phyloP scores from a whole-genome alignment of 1,140 invertebrate species.

The Oscheius sp. region DNA sequence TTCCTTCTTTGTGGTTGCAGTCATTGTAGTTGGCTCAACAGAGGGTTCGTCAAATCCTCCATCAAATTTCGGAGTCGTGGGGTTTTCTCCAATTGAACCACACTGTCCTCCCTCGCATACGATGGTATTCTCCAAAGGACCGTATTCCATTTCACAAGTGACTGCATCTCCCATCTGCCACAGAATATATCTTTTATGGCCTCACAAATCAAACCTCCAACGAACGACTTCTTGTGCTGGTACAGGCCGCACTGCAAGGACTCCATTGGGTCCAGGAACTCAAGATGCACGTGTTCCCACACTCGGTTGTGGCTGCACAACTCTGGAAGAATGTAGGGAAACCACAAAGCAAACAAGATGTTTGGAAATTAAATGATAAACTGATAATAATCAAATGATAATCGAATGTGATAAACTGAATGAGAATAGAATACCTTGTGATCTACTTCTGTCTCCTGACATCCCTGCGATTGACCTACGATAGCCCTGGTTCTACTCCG shows the following conservation, averaged over 20 bases:
- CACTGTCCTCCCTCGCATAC: slow-evolving; percentile 7
- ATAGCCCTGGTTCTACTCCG: not conserved
- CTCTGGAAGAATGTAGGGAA: not conserved
- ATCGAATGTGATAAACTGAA: not conserved
- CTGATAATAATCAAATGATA: not conserved
- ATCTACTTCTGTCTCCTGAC: not conserved
- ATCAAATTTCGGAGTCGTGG: no score
- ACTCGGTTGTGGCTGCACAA: not conserved
- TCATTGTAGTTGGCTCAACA: no score
- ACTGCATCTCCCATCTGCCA: not conserved
- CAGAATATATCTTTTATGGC: not conserved
- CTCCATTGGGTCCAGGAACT: not conserved
- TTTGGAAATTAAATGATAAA: not conserved
- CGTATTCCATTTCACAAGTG: slow-evolving; percentile 1
- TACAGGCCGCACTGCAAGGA: not conserved
- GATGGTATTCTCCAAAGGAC: slow-evolving; percentile 1
- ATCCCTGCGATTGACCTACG: not conserved
- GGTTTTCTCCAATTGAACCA: no score
- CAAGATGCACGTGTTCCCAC: not conserved
- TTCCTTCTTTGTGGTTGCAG: not conserved
- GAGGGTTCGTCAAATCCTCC: no score
- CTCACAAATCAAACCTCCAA: not conserved
- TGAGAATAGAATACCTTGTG: not conserved
- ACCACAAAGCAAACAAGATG: not conserved
- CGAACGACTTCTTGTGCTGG: not conserved